Conservation (phyloP, 2,113 vertebrate species). For the Dunckerocampus dactyliophorus region DNA sequence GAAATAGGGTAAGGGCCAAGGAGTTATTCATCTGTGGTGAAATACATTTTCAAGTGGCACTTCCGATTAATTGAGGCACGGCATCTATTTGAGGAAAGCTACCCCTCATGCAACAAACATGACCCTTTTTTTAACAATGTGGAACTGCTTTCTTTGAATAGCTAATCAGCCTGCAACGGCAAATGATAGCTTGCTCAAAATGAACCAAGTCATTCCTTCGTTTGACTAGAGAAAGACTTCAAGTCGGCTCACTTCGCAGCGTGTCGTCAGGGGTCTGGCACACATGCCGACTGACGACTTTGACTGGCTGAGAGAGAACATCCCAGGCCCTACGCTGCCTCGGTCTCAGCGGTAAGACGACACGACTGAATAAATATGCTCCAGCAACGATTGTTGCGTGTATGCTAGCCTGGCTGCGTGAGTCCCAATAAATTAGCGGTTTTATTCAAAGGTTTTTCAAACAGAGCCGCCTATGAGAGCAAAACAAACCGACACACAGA, state of each 20-base stretch:
- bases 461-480: constrained; percentile 16
- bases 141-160: too few species aligned
- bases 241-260: constrained; percentile 1
- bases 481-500: constrained; percentile 35
- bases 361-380: constrained; percentile 41
- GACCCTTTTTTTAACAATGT: too few species aligned
- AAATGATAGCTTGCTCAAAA: too few species aligned
- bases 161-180: too few species aligned
- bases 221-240: too few species aligned
- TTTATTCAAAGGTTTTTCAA: constrained; percentile 32
- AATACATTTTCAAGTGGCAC: too few species aligned
- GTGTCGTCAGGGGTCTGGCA: constrained; percentile 7
- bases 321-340: constrained; percentile 21
- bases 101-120: too few species aligned
- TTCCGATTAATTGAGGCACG: too few species aligned
- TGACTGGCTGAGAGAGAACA: constrained; percentile 10
- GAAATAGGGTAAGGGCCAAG: too few species aligned
- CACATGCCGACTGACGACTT: constrained; percentile 34
- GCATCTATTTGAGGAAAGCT: too few species aligned
- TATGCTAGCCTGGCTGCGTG: constrained; percentile 22
- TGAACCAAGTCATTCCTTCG: too few species aligned
- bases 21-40: too few species aligned
- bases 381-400: constrained; percentile 17
- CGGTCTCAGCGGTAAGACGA: constrained; percentile 9
- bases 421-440: constrained; percentile 51